These are phyloP conservation scores for Drosophila anomalata DNA, from an alignment of 2,888 invertebrate species.

Conservation along the genomic window DNA sequence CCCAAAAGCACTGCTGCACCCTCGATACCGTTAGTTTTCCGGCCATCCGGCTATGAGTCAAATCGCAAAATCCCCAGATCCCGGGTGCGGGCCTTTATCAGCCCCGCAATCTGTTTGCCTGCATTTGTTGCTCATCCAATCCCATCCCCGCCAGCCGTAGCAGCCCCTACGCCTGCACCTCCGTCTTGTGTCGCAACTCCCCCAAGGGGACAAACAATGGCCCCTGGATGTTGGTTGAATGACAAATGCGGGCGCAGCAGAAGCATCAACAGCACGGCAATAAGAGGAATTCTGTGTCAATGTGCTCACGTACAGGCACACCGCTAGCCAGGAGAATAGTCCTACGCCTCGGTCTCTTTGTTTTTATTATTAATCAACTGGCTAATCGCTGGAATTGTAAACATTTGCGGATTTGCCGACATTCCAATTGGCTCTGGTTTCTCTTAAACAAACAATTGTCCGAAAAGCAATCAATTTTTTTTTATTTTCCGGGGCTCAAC, in stretches of 20 bases:
- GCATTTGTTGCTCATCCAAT: slow-evolving; percentile 51
- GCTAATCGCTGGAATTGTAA: too few relatives aligned
- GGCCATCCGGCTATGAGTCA: slow-evolving; percentile 61
- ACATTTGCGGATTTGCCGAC: too few relatives aligned
- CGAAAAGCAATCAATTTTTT: too few relatives aligned
- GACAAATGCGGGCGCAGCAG: slow-evolving; percentile 55
- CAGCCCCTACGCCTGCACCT: slow-evolving; percentile 37
- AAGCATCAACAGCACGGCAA: slow-evolving; percentile 44
- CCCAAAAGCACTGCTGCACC: slow-evolving; percentile 14
- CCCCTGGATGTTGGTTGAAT: slow-evolving; percentile 18
- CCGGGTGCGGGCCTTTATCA: slow-evolving; percentile 50
- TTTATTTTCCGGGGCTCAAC: background rate
- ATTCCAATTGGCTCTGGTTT: background rate
- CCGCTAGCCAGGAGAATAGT: background rate
- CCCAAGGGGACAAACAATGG: slow-evolving; percentile 47
- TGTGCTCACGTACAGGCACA: slow-evolving; percentile 25
- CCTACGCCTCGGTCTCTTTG: background rate
- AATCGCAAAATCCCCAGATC: slow-evolving; percentile 46
- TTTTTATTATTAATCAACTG: background rate
- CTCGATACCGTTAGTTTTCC: background rate
- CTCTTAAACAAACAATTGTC: background rate
- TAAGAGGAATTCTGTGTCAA: slow-evolving; percentile 56
- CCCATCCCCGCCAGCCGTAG: slow-evolving; percentile 31
- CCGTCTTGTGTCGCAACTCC: slow-evolving; percentile 12
- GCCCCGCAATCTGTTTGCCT: slow-evolving; percentile 40